These are phyloP conservation scores for Progne subis DNA, from an alignment of 2,113 vertebrate genomes.

Conservation along the genomic window DNA sequence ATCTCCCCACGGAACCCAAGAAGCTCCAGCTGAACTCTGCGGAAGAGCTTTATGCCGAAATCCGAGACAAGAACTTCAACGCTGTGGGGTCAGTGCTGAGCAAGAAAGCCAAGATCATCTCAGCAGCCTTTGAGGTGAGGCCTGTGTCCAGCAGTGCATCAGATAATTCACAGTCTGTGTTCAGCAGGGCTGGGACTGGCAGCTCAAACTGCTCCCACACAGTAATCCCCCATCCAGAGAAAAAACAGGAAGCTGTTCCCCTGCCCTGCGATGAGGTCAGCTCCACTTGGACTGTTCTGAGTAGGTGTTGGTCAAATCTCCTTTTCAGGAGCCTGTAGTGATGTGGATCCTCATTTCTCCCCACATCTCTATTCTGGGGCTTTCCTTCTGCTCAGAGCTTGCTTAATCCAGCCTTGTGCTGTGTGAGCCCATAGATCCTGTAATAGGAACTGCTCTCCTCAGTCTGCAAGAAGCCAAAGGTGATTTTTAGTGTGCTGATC, in stretches of 20 bases:
- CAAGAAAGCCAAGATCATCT: slow-evolving; percentile 98
- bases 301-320: background rate
- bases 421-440: background rate
- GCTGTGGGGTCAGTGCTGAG: slow-evolving; percentile 95
- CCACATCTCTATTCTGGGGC: background rate
- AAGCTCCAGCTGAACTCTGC: slow-evolving; percentile 96
- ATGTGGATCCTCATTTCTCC: background rate
- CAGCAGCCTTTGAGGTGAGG: slow-evolving; percentile 94
- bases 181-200: background rate
- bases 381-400: background rate
- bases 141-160: rapidly evolving
- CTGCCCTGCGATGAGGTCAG: background rate
- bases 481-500: background rate
- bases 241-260: background rate
- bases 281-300: background rate
- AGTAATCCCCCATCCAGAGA: background rate
- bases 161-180: background rate
- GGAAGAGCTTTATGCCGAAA: slow-evolving; percentile 95
- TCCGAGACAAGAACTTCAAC: slow-evolving; percentile 97
- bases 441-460: background rate
- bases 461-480: background rate
- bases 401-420: background rate
- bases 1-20: slow-evolving; percentile 93
- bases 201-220: background rate
- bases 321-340: background rate